Conservation (phyloP, 1,140 invertebrate genomes). For the Drosophila melanica region DNA sequence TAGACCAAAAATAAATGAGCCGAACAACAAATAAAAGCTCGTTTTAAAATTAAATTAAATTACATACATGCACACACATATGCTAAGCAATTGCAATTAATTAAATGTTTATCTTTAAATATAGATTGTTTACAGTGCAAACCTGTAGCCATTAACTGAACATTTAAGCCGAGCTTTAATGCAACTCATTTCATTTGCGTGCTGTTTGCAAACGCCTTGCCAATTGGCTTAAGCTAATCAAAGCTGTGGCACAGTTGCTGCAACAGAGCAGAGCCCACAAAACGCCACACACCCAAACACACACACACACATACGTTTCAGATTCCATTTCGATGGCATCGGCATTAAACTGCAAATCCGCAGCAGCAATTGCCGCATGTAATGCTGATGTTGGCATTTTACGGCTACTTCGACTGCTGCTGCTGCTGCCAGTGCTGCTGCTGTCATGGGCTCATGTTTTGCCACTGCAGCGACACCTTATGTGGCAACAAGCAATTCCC, state of each 20-base stretch:
- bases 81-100: background rate
- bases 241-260: constrained; percentile 24
- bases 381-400: constrained; percentile 80
- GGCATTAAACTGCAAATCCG: constrained; percentile 78
- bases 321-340: constrained; percentile 65
- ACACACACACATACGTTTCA: constrained; percentile 11
- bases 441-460: constrained; percentile 71
- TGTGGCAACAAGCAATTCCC: constrained; percentile 71
- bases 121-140: background rate
- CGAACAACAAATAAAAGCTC: too few relatives aligned
- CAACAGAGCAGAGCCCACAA: constrained; percentile 13
- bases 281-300: constrained; percentile 2
- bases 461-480: constrained; percentile 76
- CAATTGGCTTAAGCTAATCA: constrained; percentile 39
- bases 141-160: background rate
- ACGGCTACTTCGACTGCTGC: constrained; percentile 43
- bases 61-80: too few relatives aligned
- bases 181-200: constrained; percentile 1
- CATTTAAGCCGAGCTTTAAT: background rate
- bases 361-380: constrained; percentile 77
- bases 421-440: constrained; percentile 41
- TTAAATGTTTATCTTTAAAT: background rate
- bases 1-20: too few relatives aligned
- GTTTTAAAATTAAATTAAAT: too few relatives aligned
- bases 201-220: constrained; percentile 10